These are phyloP conservation scores for Hippoglossus stenolepis DNA, from an alignment of 2,113 vertebrate genomes.

Conservation along the genomic window DNA sequence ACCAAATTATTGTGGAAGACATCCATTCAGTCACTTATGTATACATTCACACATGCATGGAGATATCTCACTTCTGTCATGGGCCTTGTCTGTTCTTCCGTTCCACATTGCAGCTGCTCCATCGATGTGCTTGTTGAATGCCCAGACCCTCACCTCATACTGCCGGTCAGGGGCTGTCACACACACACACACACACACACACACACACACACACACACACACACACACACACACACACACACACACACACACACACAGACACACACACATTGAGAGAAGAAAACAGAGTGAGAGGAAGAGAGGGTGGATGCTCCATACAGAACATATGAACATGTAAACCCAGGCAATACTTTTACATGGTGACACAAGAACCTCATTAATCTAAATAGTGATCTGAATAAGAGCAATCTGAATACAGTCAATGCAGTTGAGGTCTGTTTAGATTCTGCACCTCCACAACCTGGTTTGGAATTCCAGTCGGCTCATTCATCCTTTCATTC, in stretches of 20 bases:
- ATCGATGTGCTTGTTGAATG: constrained; percentile 92
- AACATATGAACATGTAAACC: background rate
- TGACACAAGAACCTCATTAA: background rate
- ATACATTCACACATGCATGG: background rate
- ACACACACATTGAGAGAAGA: background rate
- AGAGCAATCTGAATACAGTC: background rate
- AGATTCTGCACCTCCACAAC: too few relatives aligned
- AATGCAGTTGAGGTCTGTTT: background rate
- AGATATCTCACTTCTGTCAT: constrained; percentile 68
- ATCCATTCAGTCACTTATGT: background rate
- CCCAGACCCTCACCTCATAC: constrained; percentile 94
- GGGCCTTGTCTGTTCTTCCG: constrained; percentile 90
- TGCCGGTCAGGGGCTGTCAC: constrained; percentile 88
- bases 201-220: constrained; percentile 25
- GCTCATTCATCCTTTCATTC: too few relatives aligned
- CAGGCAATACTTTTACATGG: background rate
- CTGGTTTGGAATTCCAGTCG: too few relatives aligned
- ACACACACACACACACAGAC: constrained; percentile 2
- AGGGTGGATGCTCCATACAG: background rate
- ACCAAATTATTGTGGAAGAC: background rate
- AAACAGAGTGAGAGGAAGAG: background rate
- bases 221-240: constrained; percentile 5
- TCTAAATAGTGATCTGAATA: too few relatives aligned
- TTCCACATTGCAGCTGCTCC: constrained; percentile 94
- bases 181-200: constrained; percentile 6